A percentile compares a stretch with the other conserved stretches of the same genome.
Conservation (phyloP, 1,140 invertebrate species). For the Panagrolaimus sp. region DNA sequence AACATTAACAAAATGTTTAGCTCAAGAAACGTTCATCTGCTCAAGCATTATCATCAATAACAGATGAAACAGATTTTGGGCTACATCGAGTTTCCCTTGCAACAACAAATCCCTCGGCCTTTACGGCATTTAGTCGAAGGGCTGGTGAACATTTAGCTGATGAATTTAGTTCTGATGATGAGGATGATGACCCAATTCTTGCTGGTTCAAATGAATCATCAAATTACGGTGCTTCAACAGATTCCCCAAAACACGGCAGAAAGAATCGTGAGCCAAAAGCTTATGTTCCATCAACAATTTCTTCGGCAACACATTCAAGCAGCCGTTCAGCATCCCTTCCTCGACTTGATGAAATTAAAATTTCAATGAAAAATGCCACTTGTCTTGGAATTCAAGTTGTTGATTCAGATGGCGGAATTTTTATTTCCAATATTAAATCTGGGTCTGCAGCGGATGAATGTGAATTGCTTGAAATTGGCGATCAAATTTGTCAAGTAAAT, state of each 20-base stretch:
- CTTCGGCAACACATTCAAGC: not conserved
- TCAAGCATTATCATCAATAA: not conserved
- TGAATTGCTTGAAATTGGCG: slow-evolving; percentile 60
- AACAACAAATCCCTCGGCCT: not conserved
- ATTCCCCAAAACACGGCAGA: not conserved
- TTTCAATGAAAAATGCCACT: not conserved
- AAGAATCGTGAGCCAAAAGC: not conserved
- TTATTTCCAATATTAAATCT: slow-evolving; percentile 44
- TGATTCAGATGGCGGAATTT: slow-evolving; percentile 54
- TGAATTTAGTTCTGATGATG: not conserved
- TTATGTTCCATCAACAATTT: not conserved
- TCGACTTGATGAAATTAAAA: not conserved
- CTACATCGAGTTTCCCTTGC: not conserved
- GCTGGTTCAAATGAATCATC: not conserved
- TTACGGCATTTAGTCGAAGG: not conserved
- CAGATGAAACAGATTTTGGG: slow-evolving; percentile 6
- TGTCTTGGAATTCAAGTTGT: slow-evolving; percentile 49
- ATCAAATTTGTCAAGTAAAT: slow-evolving; percentile 95
- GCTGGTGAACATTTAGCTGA: slow-evolving; percentile 7
- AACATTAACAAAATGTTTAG: not conserved
- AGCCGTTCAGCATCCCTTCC: not conserved
- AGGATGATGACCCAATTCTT: not conserved
- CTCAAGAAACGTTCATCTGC: not conserved
- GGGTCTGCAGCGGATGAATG: slow-evolving; percentile 36
- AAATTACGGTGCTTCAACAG: not conserved